Evolutionary conservation across 37 sponge, comb jelly and placozoan species (phyloP).

Genomic region (Aplysina aerophoba): DNA sequence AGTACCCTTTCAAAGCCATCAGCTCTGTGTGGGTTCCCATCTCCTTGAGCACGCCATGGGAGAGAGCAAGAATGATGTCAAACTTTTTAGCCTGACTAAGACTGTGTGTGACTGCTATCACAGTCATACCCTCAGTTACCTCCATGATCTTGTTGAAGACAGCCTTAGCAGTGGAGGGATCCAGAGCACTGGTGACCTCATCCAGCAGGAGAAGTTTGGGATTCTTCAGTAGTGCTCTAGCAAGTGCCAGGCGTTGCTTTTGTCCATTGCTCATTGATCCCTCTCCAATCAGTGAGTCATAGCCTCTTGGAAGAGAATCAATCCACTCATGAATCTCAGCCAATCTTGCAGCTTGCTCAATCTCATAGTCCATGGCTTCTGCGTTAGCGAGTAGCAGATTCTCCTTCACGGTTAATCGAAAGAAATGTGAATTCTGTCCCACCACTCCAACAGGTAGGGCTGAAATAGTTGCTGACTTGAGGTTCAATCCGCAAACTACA

Average conservation of each 20-base stretch:
- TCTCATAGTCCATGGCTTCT: constrained; percentile 37
- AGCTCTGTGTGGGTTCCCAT: constrained; percentile 58
- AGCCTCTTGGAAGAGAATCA: constrained; percentile 42
- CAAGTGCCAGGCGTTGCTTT: constrained; percentile 60
- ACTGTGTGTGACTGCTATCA: constrained; percentile 51
- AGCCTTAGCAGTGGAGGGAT: constrained; percentile 40
- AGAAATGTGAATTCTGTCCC: constrained; percentile 60
- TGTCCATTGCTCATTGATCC: constrained; percentile 60
- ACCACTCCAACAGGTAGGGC: constrained; percentile 18
- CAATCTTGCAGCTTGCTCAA: constrained; percentile 45
- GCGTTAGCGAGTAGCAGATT: constrained; percentile 54
- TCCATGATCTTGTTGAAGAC: constrained; percentile 55
- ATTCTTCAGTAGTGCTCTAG: constrained; percentile 51
- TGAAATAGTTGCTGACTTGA: background rate
- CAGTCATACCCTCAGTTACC: constrained; percentile 48
- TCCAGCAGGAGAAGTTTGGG: constrained; percentile 56
- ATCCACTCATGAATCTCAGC: constrained; percentile 62
- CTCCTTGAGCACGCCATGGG: constrained; percentile 61
- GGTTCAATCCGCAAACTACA: constrained; percentile 23
- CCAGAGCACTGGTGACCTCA: constrained; percentile 66
- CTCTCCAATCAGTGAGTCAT: constrained; percentile 56
- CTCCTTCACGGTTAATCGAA: constrained; percentile 50
- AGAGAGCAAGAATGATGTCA: constrained; percentile 59
- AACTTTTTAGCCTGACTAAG: constrained; percentile 52
- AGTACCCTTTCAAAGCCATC: constrained; percentile 41